Evolutionary conservation across 2,113 vertebrate species (phyloP), one percentile per base, ranked within the genome.

Genomic region (Boleophthalmus pectinirostris): DNA sequence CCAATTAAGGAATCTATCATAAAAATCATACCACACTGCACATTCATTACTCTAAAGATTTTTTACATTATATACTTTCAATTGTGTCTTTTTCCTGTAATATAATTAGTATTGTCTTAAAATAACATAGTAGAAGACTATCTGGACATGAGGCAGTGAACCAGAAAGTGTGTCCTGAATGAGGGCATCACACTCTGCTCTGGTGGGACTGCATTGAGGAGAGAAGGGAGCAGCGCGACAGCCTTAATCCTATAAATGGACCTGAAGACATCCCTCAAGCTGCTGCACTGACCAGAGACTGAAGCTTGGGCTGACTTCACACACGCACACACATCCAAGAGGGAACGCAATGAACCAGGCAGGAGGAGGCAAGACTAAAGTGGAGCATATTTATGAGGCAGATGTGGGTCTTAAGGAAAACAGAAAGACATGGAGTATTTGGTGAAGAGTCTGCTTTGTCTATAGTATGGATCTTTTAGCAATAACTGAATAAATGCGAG

Each of bases 221-320:
- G 68, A 66, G 35, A 77, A 24, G 67, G 74, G 47, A 70, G 67
- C 66, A 21, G 73, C 38, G 35, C 20, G 51, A 67, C 51, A 51
- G 56, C 65, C 25, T 63, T 70, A 9, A 23, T 23, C 10, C 66
- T 60, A 58, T 74, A 75, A 75, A 73, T 67, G 51, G n/a, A 79
- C 74, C 57, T 72, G 4, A 74, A 82, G 61, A 80, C 47, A 57
- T 65, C 45, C 38, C 54, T 82, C 51, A 69, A 72, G 73, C 54
- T 64, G 73, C 54, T 64, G 56, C 61, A 58, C 67, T 69, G 70
- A 80, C 69, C 77, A 64, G 61, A 73, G 77, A 73, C 87, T 81
- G 67, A 70, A 68, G 56, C 70, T 47, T 71, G 51, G 25, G 51
- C 61, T 1, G n/a, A 38, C 68, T 38, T 56, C 47, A 21, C 18